These are phyloP conservation scores for Grantiella picta DNA, from an alignment of 2,113 vertebrate genomes.

Conservation along the genomic window DNA sequence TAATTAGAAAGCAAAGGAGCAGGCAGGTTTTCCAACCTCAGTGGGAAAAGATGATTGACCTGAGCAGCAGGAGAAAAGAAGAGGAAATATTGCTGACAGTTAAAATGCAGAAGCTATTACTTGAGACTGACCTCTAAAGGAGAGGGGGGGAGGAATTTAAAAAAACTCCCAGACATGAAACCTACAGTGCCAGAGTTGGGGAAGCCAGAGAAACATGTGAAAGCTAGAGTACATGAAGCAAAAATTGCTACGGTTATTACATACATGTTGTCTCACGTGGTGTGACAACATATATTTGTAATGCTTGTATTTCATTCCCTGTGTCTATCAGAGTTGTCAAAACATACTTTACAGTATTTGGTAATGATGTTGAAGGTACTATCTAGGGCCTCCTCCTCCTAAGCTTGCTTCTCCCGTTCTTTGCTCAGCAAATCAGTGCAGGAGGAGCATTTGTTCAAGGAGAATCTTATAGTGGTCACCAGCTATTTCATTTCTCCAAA, in stretches of 20 bases:
- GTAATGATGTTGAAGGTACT: neutral
- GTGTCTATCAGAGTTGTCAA: neutral
- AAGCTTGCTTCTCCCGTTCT: neutral
- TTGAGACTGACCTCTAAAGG: slow-evolving; percentile 47
- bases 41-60: slow-evolving; percentile 57
- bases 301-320: neutral
- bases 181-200: neutral
- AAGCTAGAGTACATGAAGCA: neutral
- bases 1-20: slow-evolving; percentile 46
- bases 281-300: neutral
- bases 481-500: neutral
- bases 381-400: neutral
- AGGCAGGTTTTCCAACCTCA: slow-evolving; percentile 25
- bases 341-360: neutral
- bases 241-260: neutral
- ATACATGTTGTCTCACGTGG: neutral
- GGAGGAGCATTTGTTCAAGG: neutral
- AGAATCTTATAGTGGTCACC: neutral
- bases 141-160: neutral
- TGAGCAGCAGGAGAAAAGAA: slow-evolving; percentile 34
- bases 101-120: slow-evolving; percentile 43
- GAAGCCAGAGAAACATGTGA: neutral
- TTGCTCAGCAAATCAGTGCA: neutral
- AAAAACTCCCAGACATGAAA: neutral
- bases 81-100: slow-evolving; percentile 59